Conservation (phyloP, 2,888 invertebrate species). For the Cheilosia scutellata region DNA sequence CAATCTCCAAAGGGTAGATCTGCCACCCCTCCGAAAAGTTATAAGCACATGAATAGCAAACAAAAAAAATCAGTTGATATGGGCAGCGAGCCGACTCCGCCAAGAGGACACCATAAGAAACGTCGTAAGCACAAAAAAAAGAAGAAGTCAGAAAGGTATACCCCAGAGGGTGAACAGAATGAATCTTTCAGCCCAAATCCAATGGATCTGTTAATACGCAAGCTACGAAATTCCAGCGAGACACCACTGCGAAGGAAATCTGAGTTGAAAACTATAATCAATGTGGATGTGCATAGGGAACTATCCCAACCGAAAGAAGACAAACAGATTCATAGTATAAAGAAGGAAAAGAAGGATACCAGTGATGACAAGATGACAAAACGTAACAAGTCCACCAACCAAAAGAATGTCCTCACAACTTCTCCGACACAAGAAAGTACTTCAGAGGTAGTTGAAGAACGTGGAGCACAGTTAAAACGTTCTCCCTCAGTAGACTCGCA, state of each 20-base stretch:
- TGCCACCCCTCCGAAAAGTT: conserved; percentile 61
- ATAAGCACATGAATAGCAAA: conserved; percentile 61
- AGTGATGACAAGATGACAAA: neutral
- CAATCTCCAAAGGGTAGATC: conserved; percentile 32
- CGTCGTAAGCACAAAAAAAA: conserved; percentile 51
- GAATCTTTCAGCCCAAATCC: conserved; percentile 61
- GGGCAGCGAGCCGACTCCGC: neutral
- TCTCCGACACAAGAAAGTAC: neutral
- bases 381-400: neutral
- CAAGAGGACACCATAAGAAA: conserved; percentile 33
- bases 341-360: neutral
- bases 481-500: conserved; percentile 46
- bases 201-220: conserved; percentile 50
- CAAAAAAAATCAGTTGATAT: conserved; percentile 15
- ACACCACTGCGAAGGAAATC: conserved; percentile 51
- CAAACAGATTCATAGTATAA: neutral
- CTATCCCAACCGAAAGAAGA: neutral
- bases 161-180: neutral
- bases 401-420: neutral
- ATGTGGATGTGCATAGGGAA: conserved; percentile 44
- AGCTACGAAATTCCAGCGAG: conserved; percentile 59
- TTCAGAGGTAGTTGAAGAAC: neutral
- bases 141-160: conserved; percentile 1
- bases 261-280: conserved; percentile 64
- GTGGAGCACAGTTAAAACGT: conserved; percentile 13